Evolutionary conservation across 2,797 vertebrate species (phyloP).

Genomic region (Zenarchopterus dispar): DNA sequence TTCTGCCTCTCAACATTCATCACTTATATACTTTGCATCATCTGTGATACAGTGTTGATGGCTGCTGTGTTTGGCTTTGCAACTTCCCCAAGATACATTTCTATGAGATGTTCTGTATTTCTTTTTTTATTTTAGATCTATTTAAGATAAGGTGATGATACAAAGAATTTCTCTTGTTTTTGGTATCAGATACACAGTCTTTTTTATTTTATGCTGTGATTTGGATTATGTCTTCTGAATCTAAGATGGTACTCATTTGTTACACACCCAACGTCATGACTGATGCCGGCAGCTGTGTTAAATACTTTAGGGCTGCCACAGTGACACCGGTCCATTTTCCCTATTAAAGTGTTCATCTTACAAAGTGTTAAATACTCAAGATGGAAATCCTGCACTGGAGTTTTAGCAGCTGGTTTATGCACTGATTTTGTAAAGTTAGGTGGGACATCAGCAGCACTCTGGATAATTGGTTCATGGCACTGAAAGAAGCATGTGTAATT

Average conservation of each 20-base stretch:
- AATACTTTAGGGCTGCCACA: no score
- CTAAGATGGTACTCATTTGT: no score
- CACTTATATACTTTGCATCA: conserved; percentile 9
- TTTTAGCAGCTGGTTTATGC: conserved; percentile 22
- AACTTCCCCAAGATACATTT: not conserved
- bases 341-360: conserved; percentile 35
- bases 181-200: no score
- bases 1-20: conserved; percentile 17
- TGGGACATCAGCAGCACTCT: conserved; percentile 38
- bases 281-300: no score
- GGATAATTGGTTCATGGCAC: conserved; percentile 62
- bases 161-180: no score
- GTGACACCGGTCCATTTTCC: not conserved
- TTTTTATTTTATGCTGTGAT: no score
- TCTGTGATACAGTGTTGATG: conserved; percentile 1
- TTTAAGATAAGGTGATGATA: no score
- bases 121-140: not conserved
- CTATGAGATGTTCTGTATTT: not conserved
- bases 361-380: conserved; percentile 19
- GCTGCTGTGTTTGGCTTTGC: not conserved
- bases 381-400: conserved; percentile 16
- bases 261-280: no score
- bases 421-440: conserved; percentile 49
- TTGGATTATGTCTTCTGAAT: no score
- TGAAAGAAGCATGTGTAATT: conserved; percentile 70